phyloP scores from a whole-genome alignment of 2,797 vertebrate species.

The Carapus acus region DNA sequence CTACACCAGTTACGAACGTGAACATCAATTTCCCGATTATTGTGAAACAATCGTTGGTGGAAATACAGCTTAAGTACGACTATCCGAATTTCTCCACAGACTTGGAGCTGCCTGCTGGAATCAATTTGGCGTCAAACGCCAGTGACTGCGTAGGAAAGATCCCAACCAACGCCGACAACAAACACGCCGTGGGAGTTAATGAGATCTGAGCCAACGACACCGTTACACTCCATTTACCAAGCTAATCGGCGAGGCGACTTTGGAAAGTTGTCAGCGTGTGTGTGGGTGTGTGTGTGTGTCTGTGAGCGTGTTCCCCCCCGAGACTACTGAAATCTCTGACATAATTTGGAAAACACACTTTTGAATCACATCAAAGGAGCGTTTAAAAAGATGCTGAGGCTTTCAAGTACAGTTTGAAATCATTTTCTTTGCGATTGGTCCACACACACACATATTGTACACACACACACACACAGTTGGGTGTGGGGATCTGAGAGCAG shows the following conservation, averaged over 20 bases:
- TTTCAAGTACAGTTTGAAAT: conserved; percentile 56
- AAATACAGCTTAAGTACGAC: not conserved
- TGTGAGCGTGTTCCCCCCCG: conserved; percentile 36
- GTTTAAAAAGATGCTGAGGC: conserved; percentile 35
- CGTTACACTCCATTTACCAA: conserved; percentile 28
- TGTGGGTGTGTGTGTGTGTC: conserved; percentile 24
- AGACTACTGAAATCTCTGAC: conserved; percentile 46
- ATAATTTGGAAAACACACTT: conserved; percentile 52
- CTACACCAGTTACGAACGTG: no score
- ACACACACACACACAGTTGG: conserved; percentile 3
- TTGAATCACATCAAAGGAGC: conserved; percentile 54
- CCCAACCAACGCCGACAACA: conserved; percentile 48
- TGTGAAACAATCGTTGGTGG: no score
- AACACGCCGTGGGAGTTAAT: conserved; percentile 32
- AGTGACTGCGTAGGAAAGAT: conserved; percentile 44
- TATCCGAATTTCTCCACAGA: conserved; percentile 28
- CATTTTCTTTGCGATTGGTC: conserved; percentile 40
- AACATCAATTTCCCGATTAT: no score
- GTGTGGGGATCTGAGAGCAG: conserved; percentile 34
- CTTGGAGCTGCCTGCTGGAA: conserved; percentile 37
- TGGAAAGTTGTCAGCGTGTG: conserved; percentile 25
- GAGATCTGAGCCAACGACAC: conserved; percentile 34
- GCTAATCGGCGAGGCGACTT: conserved; percentile 36
- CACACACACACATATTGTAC: conserved; percentile 56
- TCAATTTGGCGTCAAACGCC: conserved; percentile 45